Evolutionary conservation across 2,797 vertebrate genomes (phyloP).

Genomic region (Melanotaenia parkinsoni): DNA sequence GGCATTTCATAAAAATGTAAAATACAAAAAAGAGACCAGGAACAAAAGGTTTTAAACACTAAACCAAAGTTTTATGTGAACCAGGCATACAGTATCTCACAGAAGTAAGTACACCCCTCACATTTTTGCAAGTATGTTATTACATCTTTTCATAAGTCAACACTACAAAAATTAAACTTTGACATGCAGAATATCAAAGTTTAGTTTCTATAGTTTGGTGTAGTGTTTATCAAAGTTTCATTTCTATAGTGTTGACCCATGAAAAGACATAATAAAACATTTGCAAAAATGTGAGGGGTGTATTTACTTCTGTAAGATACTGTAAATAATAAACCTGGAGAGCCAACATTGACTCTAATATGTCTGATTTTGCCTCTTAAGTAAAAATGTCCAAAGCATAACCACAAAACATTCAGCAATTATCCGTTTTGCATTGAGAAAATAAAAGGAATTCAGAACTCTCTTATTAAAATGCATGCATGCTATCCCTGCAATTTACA

Average conservation of each 20-base stretch:
- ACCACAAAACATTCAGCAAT: constrained; percentile 46
- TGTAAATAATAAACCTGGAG: constrained; percentile 2
- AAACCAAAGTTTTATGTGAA: constrained; percentile 6
- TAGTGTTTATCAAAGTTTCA: too few relatives aligned
- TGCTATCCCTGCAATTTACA: constrained; percentile 75
- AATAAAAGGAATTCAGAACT: constrained; percentile 56
- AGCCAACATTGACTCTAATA: constrained; percentile 9
- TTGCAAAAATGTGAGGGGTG: too few relatives aligned
- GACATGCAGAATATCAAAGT: too few relatives aligned
- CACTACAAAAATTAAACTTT: too few relatives aligned
- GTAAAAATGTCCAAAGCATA: constrained; percentile 36
- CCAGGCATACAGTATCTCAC: background rate
- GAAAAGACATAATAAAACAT: too few relatives aligned
- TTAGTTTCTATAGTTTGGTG: too few relatives aligned
- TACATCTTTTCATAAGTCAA: too few relatives aligned
- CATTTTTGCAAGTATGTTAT: too few relatives aligned
- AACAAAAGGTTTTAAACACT: constrained; percentile 19
- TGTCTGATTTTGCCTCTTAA: constrained; percentile 17
- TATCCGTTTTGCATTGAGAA: constrained; percentile 65
- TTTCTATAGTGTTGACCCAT: too few relatives aligned
- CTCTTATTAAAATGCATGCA: constrained; percentile 75
- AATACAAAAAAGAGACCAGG: constrained; percentile 27
- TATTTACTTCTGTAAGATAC: too few relatives aligned
- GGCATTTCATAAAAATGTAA: constrained; percentile 47
- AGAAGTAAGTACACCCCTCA: too few relatives aligned